Evolutionary conservation across 2,797 vertebrate genomes (phyloP).

Genomic region (Lepus oiostolus): DNA sequence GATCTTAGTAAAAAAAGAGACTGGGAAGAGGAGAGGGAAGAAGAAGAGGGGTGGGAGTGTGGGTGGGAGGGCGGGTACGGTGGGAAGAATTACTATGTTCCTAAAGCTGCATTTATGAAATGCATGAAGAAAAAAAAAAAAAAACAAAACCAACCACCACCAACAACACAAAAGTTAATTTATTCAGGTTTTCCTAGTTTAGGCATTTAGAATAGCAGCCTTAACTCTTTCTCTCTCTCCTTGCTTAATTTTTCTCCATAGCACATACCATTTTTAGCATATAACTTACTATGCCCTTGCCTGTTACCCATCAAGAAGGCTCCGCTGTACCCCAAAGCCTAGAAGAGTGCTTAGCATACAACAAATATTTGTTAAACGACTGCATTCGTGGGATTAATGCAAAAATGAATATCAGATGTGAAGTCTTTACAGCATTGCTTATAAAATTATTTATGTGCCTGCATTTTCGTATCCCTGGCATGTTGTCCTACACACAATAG

Average conservation of each 20-base stretch:
- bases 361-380: constrained; percentile 40
- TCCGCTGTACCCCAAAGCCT: background rate
- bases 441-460: background rate
- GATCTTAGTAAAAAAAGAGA: no score
- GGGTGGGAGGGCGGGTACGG: no score
- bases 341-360: background rate
- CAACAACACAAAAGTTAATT: background rate
- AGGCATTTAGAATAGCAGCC: constrained; percentile 30
- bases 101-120: no score
- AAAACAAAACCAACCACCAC: no score
- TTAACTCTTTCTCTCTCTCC: background rate
- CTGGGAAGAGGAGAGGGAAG: no score
- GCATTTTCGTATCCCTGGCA: background rate
- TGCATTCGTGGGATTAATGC: constrained; percentile 5
- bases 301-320: background rate
- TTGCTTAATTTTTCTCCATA: constrained; percentile 34
- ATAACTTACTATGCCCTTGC: constrained; percentile 3
- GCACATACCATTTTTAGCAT: background rate
- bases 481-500: background rate
- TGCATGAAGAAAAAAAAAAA: no score
- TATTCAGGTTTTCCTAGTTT: background rate
- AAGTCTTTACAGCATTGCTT: background rate
- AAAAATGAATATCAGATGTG: background rate
- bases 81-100: no score
- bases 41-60: no score